These are phyloP conservation scores for Leuciscus idus DNA, from an alignment of 2,113 vertebrate genomes.

Conservation along the genomic window DNA sequence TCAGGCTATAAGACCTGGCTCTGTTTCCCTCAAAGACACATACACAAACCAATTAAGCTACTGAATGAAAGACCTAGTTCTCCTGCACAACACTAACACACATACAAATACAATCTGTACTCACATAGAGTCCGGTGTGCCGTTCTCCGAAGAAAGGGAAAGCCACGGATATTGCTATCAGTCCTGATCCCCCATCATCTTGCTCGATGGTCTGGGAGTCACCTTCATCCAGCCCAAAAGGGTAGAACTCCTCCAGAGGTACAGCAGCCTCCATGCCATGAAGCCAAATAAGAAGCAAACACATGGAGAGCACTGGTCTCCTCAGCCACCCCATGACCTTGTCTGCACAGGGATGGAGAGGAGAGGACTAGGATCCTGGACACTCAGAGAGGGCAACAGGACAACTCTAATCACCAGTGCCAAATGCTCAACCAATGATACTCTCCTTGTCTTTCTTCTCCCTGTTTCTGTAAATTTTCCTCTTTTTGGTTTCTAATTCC, in stretches of 20 bases:
- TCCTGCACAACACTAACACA: slow-evolving; percentile 34
- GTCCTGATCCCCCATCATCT: slow-evolving; percentile 96
- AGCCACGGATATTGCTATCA: slow-evolving; percentile 83
- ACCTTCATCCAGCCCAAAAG: slow-evolving; percentile 81
- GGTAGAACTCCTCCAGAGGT: slow-evolving; percentile 90
- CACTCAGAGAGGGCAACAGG: slow-evolving; percentile 45
- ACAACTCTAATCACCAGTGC: slow-evolving; percentile 58
- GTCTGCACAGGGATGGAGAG: slow-evolving; percentile 62
- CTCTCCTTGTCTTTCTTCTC: slow-evolving; percentile 59
- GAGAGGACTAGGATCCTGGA: slow-evolving; percentile 32
- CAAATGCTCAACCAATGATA: not conserved
- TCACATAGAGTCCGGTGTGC: slow-evolving; percentile 94
- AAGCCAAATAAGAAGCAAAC: slow-evolving; percentile 68
- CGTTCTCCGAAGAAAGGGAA: slow-evolving; percentile 95
- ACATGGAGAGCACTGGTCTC: slow-evolving; percentile 71
- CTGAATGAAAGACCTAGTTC: slow-evolving; percentile 53
- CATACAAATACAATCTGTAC: slow-evolving; percentile 68
- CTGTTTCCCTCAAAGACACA: slow-evolving; percentile 50
- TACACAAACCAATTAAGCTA: slow-evolving; percentile 50
- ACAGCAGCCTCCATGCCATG: slow-evolving; percentile 73
- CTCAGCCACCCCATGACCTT: slow-evolving; percentile 75
- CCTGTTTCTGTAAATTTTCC: not conserved
- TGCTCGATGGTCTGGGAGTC: slow-evolving; percentile 84
- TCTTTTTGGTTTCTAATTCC: slow-evolving; percentile 49
- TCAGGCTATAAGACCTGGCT: not conserved